Conservation (phyloP, 2,888 invertebrate genomes). For the Athripsodes cinereus region DNA sequence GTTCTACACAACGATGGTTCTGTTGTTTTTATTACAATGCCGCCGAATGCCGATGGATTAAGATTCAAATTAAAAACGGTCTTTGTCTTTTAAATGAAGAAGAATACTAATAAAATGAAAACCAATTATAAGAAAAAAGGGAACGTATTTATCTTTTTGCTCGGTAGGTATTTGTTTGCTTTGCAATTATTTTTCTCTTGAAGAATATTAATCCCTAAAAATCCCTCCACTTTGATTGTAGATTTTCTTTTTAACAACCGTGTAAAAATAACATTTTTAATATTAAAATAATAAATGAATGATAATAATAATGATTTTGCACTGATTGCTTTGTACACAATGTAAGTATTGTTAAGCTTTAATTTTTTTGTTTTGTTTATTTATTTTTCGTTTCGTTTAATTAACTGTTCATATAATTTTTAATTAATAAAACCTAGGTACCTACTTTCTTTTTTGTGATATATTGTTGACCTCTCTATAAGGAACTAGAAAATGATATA, state of each 20-base stretch:
- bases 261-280: not conserved
- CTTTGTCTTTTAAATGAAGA: conserved; percentile 8
- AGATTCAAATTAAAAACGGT: conserved; percentile 19
- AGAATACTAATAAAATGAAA: conserved; percentile 11
- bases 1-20: too few relatives aligned
- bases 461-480: too few relatives aligned
- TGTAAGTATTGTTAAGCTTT: too few relatives aligned
- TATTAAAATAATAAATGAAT: not conserved
- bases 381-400: too few relatives aligned
- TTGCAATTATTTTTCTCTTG: conserved; percentile 12
- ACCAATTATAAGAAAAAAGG: not conserved
- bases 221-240: not conserved
- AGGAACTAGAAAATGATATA: too few relatives aligned
- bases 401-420: too few relatives aligned
- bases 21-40: not conserved
- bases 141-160: too few relatives aligned
- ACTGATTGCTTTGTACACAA: too few relatives aligned
- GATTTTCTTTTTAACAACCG: not conserved
- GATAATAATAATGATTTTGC: too few relatives aligned
- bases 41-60: conserved; percentile 19
- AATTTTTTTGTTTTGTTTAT: not conserved
- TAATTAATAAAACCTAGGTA: too few relatives aligned
- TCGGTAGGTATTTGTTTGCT: conserved; percentile 6
- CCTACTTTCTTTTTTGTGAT: too few relatives aligned
- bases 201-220: not conserved